Percentiles rank a stretch among this genome's conserved stretches.
phyloP scores from a whole-genome alignment of 2,797 vertebrate genomes.

The Ctenochaetus hawaiiensis region DNA sequence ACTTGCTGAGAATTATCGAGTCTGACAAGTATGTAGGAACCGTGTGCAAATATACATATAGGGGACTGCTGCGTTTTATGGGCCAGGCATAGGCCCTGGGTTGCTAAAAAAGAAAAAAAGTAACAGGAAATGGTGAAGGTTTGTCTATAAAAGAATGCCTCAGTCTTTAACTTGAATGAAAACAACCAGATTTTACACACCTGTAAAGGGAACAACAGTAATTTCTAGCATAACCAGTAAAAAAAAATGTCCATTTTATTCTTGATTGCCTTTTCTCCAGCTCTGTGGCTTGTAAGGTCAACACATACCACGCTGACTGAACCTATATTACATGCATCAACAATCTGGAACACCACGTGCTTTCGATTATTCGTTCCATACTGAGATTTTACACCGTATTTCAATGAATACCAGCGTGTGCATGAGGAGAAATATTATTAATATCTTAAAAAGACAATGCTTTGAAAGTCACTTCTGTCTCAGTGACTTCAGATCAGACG shows the following conservation, averaged over 20 bases:
- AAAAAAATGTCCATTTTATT: no score
- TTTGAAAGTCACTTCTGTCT: background rate
- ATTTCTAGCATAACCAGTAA: no score
- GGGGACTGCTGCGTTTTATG: background rate
- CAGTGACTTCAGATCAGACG: background rate
- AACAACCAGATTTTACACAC: background rate
- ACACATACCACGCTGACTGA: no score
- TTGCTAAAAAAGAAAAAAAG: background rate
- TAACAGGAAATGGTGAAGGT: constrained; percentile 12
- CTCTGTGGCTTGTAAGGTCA: no score
- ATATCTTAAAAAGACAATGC: background rate
- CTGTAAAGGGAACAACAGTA: no score
- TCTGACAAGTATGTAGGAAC: background rate
- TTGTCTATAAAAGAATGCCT: constrained; percentile 13
- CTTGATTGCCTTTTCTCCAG: no score
- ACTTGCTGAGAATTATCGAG: background rate
- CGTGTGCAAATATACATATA: background rate
- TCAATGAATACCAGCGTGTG: background rate
- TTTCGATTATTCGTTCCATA: background rate
- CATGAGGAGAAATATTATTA: background rate
- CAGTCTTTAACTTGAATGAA: background rate
- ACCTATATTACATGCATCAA: no score
- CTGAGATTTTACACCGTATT: background rate
- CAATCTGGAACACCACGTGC: background rate
- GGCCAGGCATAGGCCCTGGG: rapidly evolving